Conservation (phyloP, 2,888 invertebrate genomes). For the Microdon myrmicae region DNA sequence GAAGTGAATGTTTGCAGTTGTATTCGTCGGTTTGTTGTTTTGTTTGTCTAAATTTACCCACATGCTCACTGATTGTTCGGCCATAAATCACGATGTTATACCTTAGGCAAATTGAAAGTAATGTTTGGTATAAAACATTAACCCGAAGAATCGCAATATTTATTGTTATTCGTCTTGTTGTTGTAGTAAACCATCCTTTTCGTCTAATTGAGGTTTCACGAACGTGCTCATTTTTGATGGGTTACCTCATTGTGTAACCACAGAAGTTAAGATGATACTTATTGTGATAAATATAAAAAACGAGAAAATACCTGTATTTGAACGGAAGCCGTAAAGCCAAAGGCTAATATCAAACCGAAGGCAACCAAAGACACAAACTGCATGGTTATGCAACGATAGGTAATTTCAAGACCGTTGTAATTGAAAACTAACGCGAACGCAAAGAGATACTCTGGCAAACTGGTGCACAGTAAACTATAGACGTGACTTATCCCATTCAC, state of each 20-base stretch:
- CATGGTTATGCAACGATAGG: slow-evolving; percentile 18
- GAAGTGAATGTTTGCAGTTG: slow-evolving; percentile 61
- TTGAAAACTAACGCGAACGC: slow-evolving; percentile 18
- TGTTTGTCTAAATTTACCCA: neutral
- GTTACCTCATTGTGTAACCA: no score
- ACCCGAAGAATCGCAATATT: neutral
- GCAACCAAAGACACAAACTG: slow-evolving; percentile 11
- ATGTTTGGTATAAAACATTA: neutral
- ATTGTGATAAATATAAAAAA: no score
- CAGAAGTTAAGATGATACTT: no score
- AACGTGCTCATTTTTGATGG: no score
- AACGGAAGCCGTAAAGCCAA: slow-evolving; percentile 24
- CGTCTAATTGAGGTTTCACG: no score
- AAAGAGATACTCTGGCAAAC: slow-evolving; percentile 30
- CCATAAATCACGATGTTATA: no score
- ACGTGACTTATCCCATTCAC: no score
- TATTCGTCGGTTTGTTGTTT: neutral
- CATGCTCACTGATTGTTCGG: neutral
- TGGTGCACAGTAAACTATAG: slow-evolving; percentile 18
- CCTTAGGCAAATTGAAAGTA: no score
- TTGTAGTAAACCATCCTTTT: no score
- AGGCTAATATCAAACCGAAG: slow-evolving; percentile 19
- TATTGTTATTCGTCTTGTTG: no score
- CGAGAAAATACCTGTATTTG: slow-evolving; percentile 40
- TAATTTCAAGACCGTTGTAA: no score